These are phyloP conservation scores for Enchytraeus crypticus DNA, from an alignment of 2,888 invertebrate genomes.

Conservation along the genomic window DNA sequence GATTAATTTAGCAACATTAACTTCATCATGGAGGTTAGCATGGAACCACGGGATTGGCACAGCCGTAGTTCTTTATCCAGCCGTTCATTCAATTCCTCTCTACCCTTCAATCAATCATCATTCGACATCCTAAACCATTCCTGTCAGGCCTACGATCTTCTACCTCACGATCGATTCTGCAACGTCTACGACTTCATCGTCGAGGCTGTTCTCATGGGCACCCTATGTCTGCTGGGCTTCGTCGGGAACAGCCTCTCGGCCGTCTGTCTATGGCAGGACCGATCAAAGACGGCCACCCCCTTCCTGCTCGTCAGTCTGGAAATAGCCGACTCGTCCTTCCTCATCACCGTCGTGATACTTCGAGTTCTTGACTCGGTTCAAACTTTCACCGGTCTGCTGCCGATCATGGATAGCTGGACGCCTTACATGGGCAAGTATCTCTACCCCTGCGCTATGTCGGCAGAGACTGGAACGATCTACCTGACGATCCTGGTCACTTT, in stretches of 20 bases:
- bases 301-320: slow-evolving; percentile 25
- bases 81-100: too few species aligned
- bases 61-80: too few species aligned
- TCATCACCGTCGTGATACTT: slow-evolving; percentile 24
- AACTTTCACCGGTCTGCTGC: slow-evolving; percentile 13
- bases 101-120: too few species aligned
- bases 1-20: too few species aligned
- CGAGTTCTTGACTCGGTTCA: slow-evolving; percentile 21
- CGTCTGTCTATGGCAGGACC: slow-evolving; percentile 25
- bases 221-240: slow-evolving; percentile 26
- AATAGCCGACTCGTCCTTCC: slow-evolving; percentile 28
- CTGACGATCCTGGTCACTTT: slow-evolving; percentile 28
- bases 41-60: too few species aligned
- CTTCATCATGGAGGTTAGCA: too few species aligned
- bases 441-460: slow-evolving; percentile 23
- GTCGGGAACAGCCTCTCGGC: slow-evolving; percentile 28
- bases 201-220: slow-evolving; percentile 26
- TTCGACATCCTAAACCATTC: too few species aligned
- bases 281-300: slow-evolving; percentile 29
- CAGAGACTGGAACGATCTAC: slow-evolving; percentile 27
- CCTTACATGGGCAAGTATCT: slow-evolving; percentile 23
- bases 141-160: too few species aligned
- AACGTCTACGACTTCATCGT: slow-evolving; percentile 24
- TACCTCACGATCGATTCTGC: too few species aligned
- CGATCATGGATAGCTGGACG: slow-evolving; percentile 6